These are phyloP conservation scores for Synaphobranchus kaupii DNA, from an alignment of 2,797 vertebrate genomes.

Conservation along the genomic window DNA sequence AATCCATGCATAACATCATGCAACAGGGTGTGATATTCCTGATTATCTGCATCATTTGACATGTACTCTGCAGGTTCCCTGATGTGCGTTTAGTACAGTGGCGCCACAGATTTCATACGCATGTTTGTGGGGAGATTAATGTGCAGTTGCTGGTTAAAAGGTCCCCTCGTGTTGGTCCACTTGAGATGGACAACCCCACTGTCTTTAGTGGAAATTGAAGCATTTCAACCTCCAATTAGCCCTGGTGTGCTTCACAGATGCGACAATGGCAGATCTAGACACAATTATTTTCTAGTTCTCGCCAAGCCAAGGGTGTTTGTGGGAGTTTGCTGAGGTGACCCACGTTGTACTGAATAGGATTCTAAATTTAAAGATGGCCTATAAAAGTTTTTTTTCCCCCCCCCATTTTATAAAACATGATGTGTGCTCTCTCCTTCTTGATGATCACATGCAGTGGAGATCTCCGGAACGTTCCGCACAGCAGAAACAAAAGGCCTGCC, in stretches of 20 bases:
- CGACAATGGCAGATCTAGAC: neutral
- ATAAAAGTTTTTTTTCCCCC: neutral
- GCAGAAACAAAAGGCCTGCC: conserved; percentile 18
- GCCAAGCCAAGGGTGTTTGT: neutral
- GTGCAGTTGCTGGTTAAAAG: neutral
- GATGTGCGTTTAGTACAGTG: neutral
- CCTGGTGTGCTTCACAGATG: neutral
- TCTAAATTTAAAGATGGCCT: conserved; percentile 28
- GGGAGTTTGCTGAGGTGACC: conserved; percentile 7
- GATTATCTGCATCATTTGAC: neutral
- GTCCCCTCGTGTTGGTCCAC: neutral
- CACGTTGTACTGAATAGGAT: neutral
- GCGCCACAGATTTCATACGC: neutral
- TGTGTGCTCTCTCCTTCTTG: neutral
- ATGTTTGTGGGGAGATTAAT: neutral
- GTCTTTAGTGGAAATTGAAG: neutral
- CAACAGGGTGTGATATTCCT: neutral
- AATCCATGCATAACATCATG: neutral
- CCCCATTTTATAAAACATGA: neutral
- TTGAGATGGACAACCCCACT: neutral
- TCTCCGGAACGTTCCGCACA: neutral
- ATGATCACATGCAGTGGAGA: conserved; percentile 11
- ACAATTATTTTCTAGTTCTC: neutral
- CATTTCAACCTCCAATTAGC: conserved; percentile 1
- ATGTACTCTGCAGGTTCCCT: neutral